phyloP scores from a whole-genome alignment of 2,888 invertebrate species.

The Flexamia atlantica region DNA sequence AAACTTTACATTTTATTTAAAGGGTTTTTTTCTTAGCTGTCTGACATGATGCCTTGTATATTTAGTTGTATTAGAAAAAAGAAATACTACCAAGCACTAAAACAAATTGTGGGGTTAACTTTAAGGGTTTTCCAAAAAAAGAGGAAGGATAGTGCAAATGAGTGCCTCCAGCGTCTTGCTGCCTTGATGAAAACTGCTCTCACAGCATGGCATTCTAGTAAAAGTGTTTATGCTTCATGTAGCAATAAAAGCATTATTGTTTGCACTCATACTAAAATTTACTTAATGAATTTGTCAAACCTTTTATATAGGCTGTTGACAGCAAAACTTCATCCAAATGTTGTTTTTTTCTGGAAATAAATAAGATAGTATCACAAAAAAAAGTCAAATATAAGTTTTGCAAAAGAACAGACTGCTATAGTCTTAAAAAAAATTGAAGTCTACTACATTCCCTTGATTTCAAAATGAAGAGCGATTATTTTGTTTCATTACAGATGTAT shows the following conservation, averaged over 20 bases:
- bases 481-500: no score
- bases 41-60: no score
- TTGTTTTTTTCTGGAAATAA: slow-evolving; percentile 47
- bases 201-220: neutral
- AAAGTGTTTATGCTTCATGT: slow-evolving; percentile 1
- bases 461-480: no score
- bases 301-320: slow-evolving; percentile 43
- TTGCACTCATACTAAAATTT: slow-evolving; percentile 43
- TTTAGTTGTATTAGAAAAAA: no score
- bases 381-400: neutral
- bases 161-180: neutral
- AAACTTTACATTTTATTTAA: no score
- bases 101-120: no score
- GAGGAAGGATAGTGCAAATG: neutral
- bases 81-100: no score
- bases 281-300: slow-evolving; percentile 33
- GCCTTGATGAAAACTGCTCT: neutral
- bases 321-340: slow-evolving; percentile 47
- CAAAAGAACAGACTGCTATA: no score
- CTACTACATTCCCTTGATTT: no score
- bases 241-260: slow-evolving; percentile 41
- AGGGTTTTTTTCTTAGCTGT: no score
- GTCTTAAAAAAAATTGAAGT: no score
- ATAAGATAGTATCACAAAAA: slow-evolving; percentile 23
- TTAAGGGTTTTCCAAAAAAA: neutral